phyloP scores from a whole-genome alignment of 2,113 vertebrate species.

The Saguinus midas region DNA sequence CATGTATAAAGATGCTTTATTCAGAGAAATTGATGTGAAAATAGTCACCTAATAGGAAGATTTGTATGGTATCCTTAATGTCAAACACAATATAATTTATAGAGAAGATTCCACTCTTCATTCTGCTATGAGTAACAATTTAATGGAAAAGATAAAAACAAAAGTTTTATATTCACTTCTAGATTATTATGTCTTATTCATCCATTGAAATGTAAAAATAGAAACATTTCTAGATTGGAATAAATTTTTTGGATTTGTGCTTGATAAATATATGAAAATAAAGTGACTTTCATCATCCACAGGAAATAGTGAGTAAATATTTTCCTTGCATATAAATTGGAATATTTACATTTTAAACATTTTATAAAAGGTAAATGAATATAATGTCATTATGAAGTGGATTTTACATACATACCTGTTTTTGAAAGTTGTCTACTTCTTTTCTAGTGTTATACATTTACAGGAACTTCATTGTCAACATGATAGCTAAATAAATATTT shows the following conservation, averaged over 20 bases:
- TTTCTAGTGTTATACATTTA: background rate
- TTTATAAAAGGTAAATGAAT: conserved; percentile 1
- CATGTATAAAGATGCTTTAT: conserved; percentile 54
- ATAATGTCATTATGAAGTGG: background rate
- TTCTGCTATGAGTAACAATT: conserved; percentile 50
- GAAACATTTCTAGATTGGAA: background rate
- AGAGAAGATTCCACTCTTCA: conserved; percentile 51
- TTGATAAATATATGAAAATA: background rate
- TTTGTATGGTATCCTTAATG: conserved; percentile 29
- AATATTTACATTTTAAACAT: background rate
- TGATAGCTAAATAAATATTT: background rate
- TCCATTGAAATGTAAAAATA: background rate
- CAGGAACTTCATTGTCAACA: background rate
- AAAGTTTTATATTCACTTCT: background rate
- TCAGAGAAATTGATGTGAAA: conserved; percentile 32
- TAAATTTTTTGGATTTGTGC: background rate
- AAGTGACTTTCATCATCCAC: background rate
- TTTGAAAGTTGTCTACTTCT: background rate
- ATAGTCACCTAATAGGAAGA: background rate
- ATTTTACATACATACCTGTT: background rate
- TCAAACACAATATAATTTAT: conserved; percentile 25
- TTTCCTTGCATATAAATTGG: background rate
- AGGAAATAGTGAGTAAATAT: background rate
- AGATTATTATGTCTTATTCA: background rate
- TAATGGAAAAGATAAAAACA: conserved; percentile 35